These are phyloP conservation scores for Craniophora ligustri DNA, from an alignment of 2,888 invertebrate species.

Conservation along the genomic window DNA sequence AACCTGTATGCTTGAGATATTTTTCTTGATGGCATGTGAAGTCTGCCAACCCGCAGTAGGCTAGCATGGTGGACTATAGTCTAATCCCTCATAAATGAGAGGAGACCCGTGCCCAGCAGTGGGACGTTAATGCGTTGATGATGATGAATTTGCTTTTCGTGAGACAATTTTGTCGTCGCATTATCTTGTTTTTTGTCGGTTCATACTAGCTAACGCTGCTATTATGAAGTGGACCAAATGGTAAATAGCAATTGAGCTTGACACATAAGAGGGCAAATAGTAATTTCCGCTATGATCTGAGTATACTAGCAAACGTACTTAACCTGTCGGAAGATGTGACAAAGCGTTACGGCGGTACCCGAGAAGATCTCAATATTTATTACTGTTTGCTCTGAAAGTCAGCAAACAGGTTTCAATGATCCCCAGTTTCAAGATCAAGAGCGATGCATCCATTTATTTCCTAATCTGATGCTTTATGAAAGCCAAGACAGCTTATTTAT, in stretches of 20 bases:
- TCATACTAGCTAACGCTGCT: background rate
- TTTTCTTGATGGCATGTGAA: too few species aligned
- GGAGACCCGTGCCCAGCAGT: too few species aligned
- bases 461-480: constrained; percentile 38
- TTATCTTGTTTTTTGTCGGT: too few species aligned
- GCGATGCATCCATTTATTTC: constrained; percentile 13
- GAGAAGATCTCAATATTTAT: background rate
- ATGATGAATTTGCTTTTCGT: too few species aligned
- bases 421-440: constrained; percentile 28
- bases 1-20: too few species aligned
- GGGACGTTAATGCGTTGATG: too few species aligned
- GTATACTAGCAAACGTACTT: background rate
- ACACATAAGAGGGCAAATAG: background rate
- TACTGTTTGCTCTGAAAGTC: constrained; percentile 14
- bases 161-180: too few species aligned
- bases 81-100: too few species aligned
- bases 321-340: background rate
- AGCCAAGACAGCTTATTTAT: constrained; percentile 38
- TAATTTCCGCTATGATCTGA: background rate
- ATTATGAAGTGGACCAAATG: background rate
- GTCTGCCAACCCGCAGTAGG: too few species aligned
- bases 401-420: constrained; percentile 19
- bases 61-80: too few species aligned
- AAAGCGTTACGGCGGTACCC: background rate
- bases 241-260: background rate